Conservation (phyloP, 2,797 vertebrate species). For the Ibycter americanus region DNA sequence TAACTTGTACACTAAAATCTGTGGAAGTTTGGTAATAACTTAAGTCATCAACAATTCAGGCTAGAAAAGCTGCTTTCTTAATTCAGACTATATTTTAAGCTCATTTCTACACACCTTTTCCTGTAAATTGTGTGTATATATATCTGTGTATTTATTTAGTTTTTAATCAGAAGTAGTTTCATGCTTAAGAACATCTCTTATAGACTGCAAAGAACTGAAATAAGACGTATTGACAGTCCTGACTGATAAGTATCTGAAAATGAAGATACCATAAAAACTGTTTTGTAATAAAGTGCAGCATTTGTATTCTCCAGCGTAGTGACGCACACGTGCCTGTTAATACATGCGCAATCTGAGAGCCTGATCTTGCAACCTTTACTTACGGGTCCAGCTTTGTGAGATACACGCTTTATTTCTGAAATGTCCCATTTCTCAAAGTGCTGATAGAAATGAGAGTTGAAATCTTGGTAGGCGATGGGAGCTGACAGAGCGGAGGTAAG, state of each 20-base stretch:
- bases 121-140: background rate
- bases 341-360: background rate
- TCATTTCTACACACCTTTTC: background rate
- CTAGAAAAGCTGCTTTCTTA: background rate
- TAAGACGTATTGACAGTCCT: background rate
- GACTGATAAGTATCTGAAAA: background rate
- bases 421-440: background rate
- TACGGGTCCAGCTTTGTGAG: background rate
- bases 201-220: background rate
- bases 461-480: background rate
- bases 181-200: background rate
- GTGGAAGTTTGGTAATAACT: background rate
- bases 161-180: background rate
- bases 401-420: fast-evolving
- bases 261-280: background rate
- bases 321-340: fast-evolving
- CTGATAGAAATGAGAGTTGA: background rate
- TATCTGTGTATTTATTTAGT: background rate
- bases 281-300: background rate
- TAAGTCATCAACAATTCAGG: background rate
- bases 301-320: background rate
- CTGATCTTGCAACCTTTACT: background rate
- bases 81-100: background rate
- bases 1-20: background rate
- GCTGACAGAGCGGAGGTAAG: background rate